Conservation (phyloP, 2,797 vertebrate species). For the Anas bahamensis region DNA sequence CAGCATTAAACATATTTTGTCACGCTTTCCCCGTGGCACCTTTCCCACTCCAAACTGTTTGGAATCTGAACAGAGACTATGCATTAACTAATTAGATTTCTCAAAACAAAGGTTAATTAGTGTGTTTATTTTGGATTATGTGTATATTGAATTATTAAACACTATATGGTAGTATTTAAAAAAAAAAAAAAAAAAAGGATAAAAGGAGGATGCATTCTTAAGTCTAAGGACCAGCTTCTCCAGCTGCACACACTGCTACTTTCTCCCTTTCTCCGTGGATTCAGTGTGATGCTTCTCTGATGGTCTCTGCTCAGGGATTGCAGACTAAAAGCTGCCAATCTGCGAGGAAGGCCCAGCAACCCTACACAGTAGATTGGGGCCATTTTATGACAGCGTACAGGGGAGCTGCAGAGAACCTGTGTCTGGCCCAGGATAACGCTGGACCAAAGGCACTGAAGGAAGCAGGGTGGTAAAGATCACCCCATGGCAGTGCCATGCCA, state of each 20-base stretch:
- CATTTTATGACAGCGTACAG: background rate
- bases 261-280: background rate
- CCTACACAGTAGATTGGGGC: background rate
- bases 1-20: conserved; percentile 50
- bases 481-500: fast-evolving
- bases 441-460: background rate
- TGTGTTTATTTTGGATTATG: conserved; percentile 58
- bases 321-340: background rate
- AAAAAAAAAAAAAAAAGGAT: background rate
- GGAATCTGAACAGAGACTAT: conserved; percentile 42
- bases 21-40: conserved; percentile 48
- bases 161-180: background rate
- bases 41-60: conserved; percentile 55
- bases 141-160: conserved; percentile 47
- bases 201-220: conserved; percentile 12
- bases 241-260: background rate
- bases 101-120: conserved; percentile 73
- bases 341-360: background rate
- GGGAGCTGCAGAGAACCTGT: background rate
- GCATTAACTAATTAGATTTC: conserved; percentile 65
- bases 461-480: background rate
- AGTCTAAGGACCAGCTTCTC: background rate
- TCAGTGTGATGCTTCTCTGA: background rate
- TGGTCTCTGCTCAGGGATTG: background rate
- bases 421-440: background rate